phyloP scores from a whole-genome alignment of 2,797 vertebrate species.

The Chaetodon trifasciatus region DNA sequence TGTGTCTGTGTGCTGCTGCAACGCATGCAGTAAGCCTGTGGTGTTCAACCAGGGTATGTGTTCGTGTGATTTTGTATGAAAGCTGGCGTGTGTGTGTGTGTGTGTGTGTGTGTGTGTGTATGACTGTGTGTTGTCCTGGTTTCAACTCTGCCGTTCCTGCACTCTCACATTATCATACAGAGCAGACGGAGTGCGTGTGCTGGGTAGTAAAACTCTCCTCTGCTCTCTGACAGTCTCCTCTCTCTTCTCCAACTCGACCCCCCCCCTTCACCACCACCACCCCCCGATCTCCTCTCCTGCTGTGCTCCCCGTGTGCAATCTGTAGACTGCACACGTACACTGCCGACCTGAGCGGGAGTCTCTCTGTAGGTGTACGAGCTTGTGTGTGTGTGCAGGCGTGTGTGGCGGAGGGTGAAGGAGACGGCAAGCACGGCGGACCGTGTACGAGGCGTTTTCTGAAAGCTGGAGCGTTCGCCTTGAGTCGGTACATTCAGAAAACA shows the following conservation, averaged over 20 bases:
- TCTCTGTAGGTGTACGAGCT: conserved; percentile 52
- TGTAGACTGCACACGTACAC: conserved; percentile 83
- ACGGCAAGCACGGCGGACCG: conserved; percentile 33
- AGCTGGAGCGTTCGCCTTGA: conserved; percentile 28
- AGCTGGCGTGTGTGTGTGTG: conserved; percentile 36
- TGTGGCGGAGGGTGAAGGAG: conserved; percentile 61
- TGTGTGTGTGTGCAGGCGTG: conserved; percentile 25
- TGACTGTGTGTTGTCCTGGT: conserved; percentile 76
- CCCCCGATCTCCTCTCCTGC: conserved; percentile 74
- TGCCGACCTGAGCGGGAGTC: conserved; percentile 79
- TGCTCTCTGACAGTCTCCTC: conserved; percentile 72
- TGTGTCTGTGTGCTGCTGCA: conserved; percentile 1
- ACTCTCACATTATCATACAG: conserved; percentile 86
- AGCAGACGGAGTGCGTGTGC: conserved; percentile 85
- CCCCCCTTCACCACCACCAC: background rate
- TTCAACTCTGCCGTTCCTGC: conserved; percentile 81
- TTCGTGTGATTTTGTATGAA: conserved; percentile 43
- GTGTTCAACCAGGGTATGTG: conserved; percentile 28
- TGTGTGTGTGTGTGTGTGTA: conserved; percentile 37
- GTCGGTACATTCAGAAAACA: conserved; percentile 45
- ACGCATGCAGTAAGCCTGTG: conserved; percentile 21
- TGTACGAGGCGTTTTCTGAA: conserved; percentile 49
- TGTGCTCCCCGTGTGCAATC: conserved; percentile 79
- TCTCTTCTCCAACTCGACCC: conserved; percentile 31
- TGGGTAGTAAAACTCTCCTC: conserved; percentile 83